Conservation (phyloP, 2,113 vertebrate genomes). For the Prietella phreatophila region DNA sequence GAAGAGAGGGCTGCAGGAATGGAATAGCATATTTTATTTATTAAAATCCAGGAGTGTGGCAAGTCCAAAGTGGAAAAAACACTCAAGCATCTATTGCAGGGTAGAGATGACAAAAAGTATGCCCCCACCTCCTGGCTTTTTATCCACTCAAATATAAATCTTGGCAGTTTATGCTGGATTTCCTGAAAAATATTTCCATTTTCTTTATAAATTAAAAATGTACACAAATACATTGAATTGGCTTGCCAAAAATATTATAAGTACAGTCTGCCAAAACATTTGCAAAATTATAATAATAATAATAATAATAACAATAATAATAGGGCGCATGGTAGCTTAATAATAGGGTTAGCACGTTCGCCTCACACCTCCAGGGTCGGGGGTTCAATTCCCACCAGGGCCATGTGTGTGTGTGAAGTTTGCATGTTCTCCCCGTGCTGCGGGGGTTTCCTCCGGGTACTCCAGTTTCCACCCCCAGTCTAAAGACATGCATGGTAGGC, state of each 20-base stretch:
- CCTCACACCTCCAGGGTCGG: no score
- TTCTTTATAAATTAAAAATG: background rate
- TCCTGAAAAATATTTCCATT: background rate
- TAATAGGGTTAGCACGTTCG: no score
- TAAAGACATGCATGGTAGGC: no score
- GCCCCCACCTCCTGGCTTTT: background rate
- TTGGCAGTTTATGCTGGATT: background rate
- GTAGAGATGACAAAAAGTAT: constrained; percentile 12
- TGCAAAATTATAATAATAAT: background rate
- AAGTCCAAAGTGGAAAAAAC: constrained; percentile 41
- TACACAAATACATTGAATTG: background rate
- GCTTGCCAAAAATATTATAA: background rate
- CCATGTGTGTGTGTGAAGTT: no score
- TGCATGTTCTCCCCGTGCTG: no score
- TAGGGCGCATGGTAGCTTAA: no score
- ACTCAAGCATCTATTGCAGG: constrained; percentile 23
- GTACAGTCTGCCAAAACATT: background rate
- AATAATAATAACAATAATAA: no score
- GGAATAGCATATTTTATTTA: constrained; percentile 64
- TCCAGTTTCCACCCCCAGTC: no score
- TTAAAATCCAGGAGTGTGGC: constrained; percentile 49
- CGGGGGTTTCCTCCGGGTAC: no score
- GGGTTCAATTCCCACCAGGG: no score
- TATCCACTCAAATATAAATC: background rate
- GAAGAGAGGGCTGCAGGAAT: constrained; percentile 16